phyloP scores from a whole-genome alignment of 2,888 invertebrate species.

The Tachina fera region DNA sequence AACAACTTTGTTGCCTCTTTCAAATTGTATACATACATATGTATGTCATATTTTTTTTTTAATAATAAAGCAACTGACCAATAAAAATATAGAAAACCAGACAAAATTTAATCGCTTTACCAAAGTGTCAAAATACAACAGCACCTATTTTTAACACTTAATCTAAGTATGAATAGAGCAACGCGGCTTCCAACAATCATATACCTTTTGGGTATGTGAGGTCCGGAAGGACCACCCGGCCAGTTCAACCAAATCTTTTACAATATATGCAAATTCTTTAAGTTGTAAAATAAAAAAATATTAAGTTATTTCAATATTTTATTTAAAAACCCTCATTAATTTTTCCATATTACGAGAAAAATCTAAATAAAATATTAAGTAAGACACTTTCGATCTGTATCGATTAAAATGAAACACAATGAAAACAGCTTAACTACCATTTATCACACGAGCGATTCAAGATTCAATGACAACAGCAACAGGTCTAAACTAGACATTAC shows the following conservation, averaged over 20 bases:
- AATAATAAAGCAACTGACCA: slow-evolving; percentile 14
- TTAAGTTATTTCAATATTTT: slow-evolving; percentile 54
- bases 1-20: slow-evolving; percentile 25
- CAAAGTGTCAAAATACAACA: slow-evolving; percentile 52
- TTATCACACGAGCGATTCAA: slow-evolving; percentile 44
- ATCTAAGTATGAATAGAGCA: slow-evolving; percentile 31
- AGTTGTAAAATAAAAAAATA: slow-evolving; percentile 15
- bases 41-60: slow-evolving; percentile 10
- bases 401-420: slow-evolving; percentile 37
- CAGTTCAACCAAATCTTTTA: slow-evolving; percentile 2
- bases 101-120: slow-evolving; percentile 45
- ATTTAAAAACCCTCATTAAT: slow-evolving; percentile 37
- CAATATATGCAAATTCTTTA: slow-evolving; percentile 57
- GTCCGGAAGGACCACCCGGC: slow-evolving; percentile 52
- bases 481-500: background rate
- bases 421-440: slow-evolving; percentile 1
- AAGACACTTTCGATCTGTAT: slow-evolving; percentile 46
- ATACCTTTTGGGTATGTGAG: slow-evolving; percentile 26
- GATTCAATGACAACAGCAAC: background rate
- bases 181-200: slow-evolving; percentile 1
- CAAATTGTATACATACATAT: slow-evolving; percentile 16
- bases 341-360: slow-evolving; percentile 14
- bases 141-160: slow-evolving; percentile 43
- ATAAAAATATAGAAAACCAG: slow-evolving; percentile 7
- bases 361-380: slow-evolving; percentile 15